A percentile compares a stretch with the other conserved stretches of the same genome.
These are phyloP conservation scores for Oscheius onirici DNA, from an alignment of 2,888 invertebrate species.

Conservation along the genomic window DNA sequence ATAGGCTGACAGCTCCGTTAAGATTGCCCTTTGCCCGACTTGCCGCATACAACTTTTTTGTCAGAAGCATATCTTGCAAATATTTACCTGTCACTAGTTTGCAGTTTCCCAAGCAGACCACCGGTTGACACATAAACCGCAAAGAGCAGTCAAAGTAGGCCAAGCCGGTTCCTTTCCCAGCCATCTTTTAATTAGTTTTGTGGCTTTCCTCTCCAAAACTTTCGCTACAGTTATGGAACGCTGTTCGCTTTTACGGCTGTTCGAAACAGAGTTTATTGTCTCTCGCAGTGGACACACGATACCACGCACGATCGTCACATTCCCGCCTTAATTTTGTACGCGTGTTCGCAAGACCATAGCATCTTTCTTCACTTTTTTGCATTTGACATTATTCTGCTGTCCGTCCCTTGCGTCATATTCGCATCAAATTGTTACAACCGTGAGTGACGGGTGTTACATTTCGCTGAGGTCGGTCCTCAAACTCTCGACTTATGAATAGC, in stretches of 20 bases:
- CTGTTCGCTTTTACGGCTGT: slow-evolving; percentile 23
- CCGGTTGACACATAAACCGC: slow-evolving; percentile 24
- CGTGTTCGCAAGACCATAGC: background rate
- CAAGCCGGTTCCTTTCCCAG: slow-evolving; percentile 11
- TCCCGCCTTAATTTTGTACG: slow-evolving; percentile 19
- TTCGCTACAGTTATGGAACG: background rate
- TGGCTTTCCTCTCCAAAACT: background rate
- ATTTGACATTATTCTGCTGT: slow-evolving; percentile 1
- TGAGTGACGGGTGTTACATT: slow-evolving; percentile 33
- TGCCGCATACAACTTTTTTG: too few species aligned
- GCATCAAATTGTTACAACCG: slow-evolving; percentile 33
- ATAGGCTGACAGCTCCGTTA: background rate
- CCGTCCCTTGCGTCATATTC: slow-evolving; percentile 33
- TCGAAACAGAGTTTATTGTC: slow-evolving; percentile 30
- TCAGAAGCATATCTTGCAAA: too few species aligned
- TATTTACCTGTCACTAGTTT: background rate
- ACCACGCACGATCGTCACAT: slow-evolving; percentile 30
- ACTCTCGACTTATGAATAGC: background rate
- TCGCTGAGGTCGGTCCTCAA: slow-evolving; percentile 26
- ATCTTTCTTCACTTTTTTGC: background rate
- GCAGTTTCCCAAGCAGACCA: background rate
- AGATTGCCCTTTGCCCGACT: too few species aligned
- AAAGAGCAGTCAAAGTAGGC: slow-evolving; percentile 9
- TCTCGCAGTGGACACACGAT: slow-evolving; percentile 27
- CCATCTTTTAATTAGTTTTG: background rate